Percentiles rank a stretch among this genome's conserved stretches.
phyloP scores from a whole-genome alignment of 2,113 vertebrate species.

The Okapia johnstoni region DNA sequence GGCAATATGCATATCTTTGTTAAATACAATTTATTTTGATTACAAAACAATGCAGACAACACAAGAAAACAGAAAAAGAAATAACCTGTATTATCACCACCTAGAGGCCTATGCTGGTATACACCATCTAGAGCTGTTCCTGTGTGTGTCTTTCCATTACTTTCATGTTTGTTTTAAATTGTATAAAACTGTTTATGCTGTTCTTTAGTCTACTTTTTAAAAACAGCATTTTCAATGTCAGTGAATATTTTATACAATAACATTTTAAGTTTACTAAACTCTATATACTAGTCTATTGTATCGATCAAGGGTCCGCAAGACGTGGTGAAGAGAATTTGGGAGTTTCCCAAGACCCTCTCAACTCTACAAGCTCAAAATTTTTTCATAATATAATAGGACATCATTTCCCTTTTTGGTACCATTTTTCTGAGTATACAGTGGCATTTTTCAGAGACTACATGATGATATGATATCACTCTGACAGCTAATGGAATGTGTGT shows the following conservation, averaged over 20 bases:
- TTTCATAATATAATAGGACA: not conserved
- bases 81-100: not conserved
- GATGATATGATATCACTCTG: too few relatives aligned
- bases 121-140: not conserved
- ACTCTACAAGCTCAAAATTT: not conserved
- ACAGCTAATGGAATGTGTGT: not conserved
- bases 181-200: not conserved
- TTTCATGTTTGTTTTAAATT: not conserved
- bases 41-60: not conserved
- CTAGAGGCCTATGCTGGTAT: not conserved
- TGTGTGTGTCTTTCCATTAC: not conserved
- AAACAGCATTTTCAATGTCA: not conserved
- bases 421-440: not conserved
- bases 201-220: not conserved
- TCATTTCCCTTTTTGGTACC: not conserved
- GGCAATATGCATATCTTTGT: not conserved
- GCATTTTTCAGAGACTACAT: not conserved
- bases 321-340: not conserved
- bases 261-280: not conserved
- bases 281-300: not conserved
- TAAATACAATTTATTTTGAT: not conserved
- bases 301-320: not conserved
- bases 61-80: not conserved
- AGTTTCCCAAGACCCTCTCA: not conserved
- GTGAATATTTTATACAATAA: not conserved